These are phyloP conservation scores for Microhierax caerulescens DNA, from an alignment of 2,797 vertebrate genomes.

Conservation along the genomic window DNA sequence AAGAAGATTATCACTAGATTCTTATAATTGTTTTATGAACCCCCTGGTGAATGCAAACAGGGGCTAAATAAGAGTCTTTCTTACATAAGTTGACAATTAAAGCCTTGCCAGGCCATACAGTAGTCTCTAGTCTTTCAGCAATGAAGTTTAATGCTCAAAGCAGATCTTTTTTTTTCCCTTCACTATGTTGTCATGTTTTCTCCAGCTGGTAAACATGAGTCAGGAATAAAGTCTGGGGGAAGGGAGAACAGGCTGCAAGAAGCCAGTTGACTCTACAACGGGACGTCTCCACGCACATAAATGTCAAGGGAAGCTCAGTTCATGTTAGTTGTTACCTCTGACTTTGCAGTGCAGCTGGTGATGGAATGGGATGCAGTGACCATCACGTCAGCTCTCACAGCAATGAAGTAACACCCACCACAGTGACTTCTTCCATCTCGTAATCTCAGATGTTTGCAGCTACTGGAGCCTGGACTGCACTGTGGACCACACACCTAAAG, in stretches of 20 bases:
- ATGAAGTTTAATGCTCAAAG: slow-evolving; percentile 63
- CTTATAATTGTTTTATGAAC: slow-evolving; percentile 70
- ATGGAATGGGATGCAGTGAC: background rate
- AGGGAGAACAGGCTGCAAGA: background rate
- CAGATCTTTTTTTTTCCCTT: background rate
- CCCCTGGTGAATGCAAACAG: slow-evolving; percentile 68
- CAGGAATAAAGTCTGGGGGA: slow-evolving; percentile 4
- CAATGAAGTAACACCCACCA: background rate
- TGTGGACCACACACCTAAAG: background rate
- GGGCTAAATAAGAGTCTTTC: slow-evolving; percentile 61
- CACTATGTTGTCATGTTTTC: slow-evolving; percentile 54
- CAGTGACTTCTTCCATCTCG: background rate
- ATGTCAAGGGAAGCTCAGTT: background rate
- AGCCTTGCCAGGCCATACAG: slow-evolving; percentile 67
- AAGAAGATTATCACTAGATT: slow-evolving; percentile 71
- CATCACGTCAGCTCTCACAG: background rate
- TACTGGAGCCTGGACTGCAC: background rate
- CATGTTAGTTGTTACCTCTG: background rate
- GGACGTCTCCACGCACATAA: background rate
- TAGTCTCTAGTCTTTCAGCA: slow-evolving; percentile 69
- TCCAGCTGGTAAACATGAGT: slow-evolving; percentile 58
- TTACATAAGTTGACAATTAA: slow-evolving; percentile 59
- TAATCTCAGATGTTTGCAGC: background rate
- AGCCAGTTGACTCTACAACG: background rate
- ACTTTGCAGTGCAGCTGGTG: background rate